phyloP scores from a whole-genome alignment of 2,888 invertebrate genomes.

The Chaitophorus viminalis region DNA sequence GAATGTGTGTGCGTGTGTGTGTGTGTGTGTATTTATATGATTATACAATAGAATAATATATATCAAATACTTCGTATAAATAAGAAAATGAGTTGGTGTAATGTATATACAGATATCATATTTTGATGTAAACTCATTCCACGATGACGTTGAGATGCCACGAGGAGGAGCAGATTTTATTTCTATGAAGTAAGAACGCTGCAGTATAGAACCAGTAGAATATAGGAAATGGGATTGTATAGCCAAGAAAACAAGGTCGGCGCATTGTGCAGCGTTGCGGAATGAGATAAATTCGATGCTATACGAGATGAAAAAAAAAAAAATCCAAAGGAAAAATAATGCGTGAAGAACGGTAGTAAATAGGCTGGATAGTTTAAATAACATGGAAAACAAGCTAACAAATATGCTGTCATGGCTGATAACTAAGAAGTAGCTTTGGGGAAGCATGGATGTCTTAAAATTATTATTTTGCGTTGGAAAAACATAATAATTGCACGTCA shows the following conservation, averaged over 20 bases:
- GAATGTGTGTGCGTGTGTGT: neutral
- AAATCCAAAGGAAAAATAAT: constrained; percentile 26
- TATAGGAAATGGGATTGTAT: constrained; percentile 11
- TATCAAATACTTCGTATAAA: neutral
- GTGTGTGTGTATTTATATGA: neutral
- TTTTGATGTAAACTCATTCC: neutral
- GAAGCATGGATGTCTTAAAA: neutral
- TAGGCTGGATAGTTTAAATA: constrained; percentile 40
- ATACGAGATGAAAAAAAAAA: constrained; percentile 21
- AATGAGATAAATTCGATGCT: constrained; percentile 52
- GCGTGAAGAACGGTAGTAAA: constrained; percentile 19
- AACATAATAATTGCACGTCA: neutral
- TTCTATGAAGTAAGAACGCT: neutral
- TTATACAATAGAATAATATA: constrained; percentile 10
- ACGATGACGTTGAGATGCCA: neutral
- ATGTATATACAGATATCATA: neutral
- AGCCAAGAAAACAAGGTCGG: constrained; percentile 24
- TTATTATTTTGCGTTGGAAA: neutral
- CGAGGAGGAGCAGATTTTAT: neutral
- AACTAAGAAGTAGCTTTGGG: neutral
- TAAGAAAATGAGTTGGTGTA: neutral
- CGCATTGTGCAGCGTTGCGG: constrained; percentile 36
- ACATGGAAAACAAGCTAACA: constrained; percentile 38
- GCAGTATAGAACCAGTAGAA: neutral
- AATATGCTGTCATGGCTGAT: constrained; percentile 15